Base-by-base conservation (phyloP, 2,888 invertebrate genomes). In the Spodoptera picta region DNA sequence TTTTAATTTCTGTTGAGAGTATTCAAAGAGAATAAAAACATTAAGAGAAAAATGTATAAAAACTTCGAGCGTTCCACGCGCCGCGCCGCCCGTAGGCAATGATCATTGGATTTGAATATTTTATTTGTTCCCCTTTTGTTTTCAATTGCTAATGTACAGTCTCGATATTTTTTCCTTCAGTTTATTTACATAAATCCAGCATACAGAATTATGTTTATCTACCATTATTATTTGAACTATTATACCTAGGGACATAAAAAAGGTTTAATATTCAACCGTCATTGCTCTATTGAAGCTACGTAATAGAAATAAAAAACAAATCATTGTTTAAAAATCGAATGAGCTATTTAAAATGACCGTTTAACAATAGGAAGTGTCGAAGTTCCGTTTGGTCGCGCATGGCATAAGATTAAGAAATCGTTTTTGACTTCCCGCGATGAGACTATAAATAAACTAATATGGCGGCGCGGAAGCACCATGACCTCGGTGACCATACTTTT, bases 361-460 rank as follows among this genome's bases (percentile, higher is more conserved):
- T 76, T 67, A 81, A 83, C 82, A 86, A 85, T 85, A 90, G 91
- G 91, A 91, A 89, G 85, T 85, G 74, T 86, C 84, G 83, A 84
- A 83, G 87, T 86, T 88, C 83, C 85, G 82, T 83, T 82, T 75
- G 82, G 83, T 85, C 87, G 87, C 89, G 86, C 86, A 81, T 83
- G 81, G 88, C 84, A 90, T 88, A 89, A 87, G 85, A 89, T 90
- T 90, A 87, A 90, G 87, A 89, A 88, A 89, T 82, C 68, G 78
- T 85, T 85, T 87, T 86, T 81, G 68, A 88, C 89, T 92, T 93
- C 92, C 93, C 90, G 84, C 69, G 84, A 77, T 80, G 77, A 67
- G 49, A 73, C 79, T 88, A 89, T 87, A 90, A 90, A 91, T 92
- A 91, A 87, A 88, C 88, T 81, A 85, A 90, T 87, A 89, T 86